Base-by-base conservation (phyloP, 2,113 vertebrate species). In the Tursiops truncatus region DNA sequence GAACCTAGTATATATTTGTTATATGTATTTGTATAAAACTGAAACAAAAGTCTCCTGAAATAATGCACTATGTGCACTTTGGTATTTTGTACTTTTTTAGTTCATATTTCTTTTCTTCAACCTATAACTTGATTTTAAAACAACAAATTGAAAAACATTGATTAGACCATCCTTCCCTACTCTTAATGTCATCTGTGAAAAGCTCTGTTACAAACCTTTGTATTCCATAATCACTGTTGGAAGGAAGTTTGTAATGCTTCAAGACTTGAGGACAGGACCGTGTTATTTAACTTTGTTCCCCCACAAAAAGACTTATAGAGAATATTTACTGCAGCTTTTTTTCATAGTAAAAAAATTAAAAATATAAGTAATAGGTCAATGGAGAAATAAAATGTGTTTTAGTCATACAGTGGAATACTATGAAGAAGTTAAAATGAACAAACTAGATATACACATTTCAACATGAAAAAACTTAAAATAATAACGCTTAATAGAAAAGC, bases 401-500 rank as follows among this genome's bases (percentile, higher is more conserved):
- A 79, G 62, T 53, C 38, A 0, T 90, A 31, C 26, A 65, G 1
- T 73, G 63, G 63, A 94, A 67, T 60, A 85, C 44, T 81, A 20
- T 83, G 67, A 67, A 68, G 44, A 68, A 60, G 47, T 86, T 86
- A 68, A 96, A 81, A 41, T 86, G 21, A 87, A 81, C 86, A 38
- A 63, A 68, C 58, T 38, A 47, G 17, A 91, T 67, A 13, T 26
- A 76, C 15, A 84, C 25, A 79, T 73, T 79, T 95, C 14, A 85
- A 38, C 20, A 67, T 38, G 38, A 53, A 85, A 87, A 91, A 89
- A 38, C 63, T 88, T 76, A 74, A 83, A 70, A 62, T 62, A 71
- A 31, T 76, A 71, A 81, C 74, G 38, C 58, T 83, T 88, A 89
- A 80, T 92, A 82, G 70, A 89, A 89, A 95, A 89, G 28, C 62